Base-by-base conservation (phyloP, 2,113 vertebrate species). In the Furnarius figulus region DNA sequence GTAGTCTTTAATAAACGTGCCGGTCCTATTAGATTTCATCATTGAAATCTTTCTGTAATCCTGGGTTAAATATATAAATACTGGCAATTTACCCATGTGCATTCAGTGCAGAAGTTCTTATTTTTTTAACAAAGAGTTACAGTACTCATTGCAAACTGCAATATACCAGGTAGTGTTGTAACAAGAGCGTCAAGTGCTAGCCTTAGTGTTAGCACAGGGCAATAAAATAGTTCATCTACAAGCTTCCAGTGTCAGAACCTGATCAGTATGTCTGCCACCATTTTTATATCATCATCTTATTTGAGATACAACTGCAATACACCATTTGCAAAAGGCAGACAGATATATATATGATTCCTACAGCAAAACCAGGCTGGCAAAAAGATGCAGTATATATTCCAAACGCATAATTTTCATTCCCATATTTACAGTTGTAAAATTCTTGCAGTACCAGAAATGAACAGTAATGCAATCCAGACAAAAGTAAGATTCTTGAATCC, bases 381-480 rank as follows among this genome's bases (percentile, higher is more conserved):
- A 81, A 63, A 58, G 76, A 40, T 6, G 14, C 44, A 37, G 21
- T 85, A 11, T 10, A 1, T 94, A 67, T 55, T 96, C 70, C 49
- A 96, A 84, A 73, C 39, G 52, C 62, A 61, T 47, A 55, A 46
- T 91, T 97, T 96, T 91, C 18, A 5, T 89, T 96, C 66, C 95
- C 5, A 61, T 94, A 90, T 94, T 87, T 94, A 76, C 27, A 88
- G 22, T 74, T 93, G 85, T 93, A 93, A 88, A 92, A 63, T 85
- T 93, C 47, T 93, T 96, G 47, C 85, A 50, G 15, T 95, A 58
- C 66, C 66, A 90, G 20, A 83, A 59, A 89, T 80, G 59, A 79
- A 72, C 31, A 83, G 37, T 74, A 83, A 86, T 59, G 52, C 89
- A 91, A 81, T 94, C 61, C 81, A 97, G 84, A 85, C 25, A 96